phyloP scores from a whole-genome alignment of 2,888 invertebrate genomes.

The Trissolcus japonicus region DNA sequence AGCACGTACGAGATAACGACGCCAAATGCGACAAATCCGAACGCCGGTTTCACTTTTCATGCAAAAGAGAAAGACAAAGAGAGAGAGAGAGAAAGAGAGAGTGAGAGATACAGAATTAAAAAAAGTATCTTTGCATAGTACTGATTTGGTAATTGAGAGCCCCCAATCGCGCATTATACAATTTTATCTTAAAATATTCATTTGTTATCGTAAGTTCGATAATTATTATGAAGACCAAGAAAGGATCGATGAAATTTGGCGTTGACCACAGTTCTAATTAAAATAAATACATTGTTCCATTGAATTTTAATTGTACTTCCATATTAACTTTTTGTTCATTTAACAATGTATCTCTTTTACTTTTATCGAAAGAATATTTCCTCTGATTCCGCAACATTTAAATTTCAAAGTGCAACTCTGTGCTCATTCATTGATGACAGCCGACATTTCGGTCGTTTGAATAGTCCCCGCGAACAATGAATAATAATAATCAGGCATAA shows the following conservation, averaged over 20 bases:
- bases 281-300: too few relatives aligned
- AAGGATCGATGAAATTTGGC: too few relatives aligned
- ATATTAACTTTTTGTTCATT: too few relatives aligned
- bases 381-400: neutral
- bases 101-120: neutral
- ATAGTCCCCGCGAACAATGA: constrained; percentile 36
- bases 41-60: constrained; percentile 36
- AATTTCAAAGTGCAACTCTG: neutral
- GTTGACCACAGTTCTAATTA: too few relatives aligned
- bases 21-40: constrained; percentile 37
- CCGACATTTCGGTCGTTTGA: constrained; percentile 15
- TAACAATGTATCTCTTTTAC: too few relatives aligned
- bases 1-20: constrained; percentile 56
- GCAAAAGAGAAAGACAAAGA: neutral
- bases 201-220: neutral
- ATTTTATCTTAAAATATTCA: constrained; percentile 18
- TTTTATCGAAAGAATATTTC: neutral
- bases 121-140: constrained; percentile 4
- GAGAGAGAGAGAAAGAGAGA: neutral
- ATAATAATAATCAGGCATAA: constrained; percentile 44
- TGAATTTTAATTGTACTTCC: too few relatives aligned
- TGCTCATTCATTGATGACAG: neutral
- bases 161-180: neutral
- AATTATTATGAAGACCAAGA: neutral
- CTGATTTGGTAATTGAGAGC: constrained; percentile 25